A percentile compares a stretch with the other conserved stretches of the same genome.
Conservation (phyloP, 2,888 invertebrate species). For the Calameuta filiformis region DNA sequence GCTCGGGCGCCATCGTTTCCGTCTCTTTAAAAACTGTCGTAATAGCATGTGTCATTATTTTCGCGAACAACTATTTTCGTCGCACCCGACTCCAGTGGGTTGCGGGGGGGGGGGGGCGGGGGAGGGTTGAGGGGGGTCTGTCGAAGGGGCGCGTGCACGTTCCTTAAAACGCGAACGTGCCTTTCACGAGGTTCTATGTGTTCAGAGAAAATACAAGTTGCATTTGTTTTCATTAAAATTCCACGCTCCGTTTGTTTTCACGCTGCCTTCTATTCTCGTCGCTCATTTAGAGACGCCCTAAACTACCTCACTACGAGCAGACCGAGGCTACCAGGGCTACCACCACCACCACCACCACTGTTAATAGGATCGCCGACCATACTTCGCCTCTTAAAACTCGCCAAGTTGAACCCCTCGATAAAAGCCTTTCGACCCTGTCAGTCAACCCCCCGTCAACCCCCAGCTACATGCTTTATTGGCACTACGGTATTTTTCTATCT, state of each 20-base stretch:
- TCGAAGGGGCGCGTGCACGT: not conserved
- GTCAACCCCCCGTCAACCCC: not conserved
- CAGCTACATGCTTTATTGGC: not conserved
- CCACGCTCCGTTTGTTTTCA: conserved; percentile 9
- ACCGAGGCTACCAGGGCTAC: not conserved
- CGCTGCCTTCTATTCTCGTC: conserved; percentile 9
- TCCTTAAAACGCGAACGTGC: conserved; percentile 36
- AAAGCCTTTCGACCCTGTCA: not conserved
- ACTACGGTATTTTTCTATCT: not conserved
- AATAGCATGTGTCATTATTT: conserved; percentile 53
- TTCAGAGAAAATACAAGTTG: conserved; percentile 36
- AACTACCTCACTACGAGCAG: not conserved
- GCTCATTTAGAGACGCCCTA: conserved; percentile 3
- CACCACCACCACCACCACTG: not conserved
- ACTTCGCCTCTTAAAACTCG: not conserved
- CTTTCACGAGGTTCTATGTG: conserved; percentile 17
- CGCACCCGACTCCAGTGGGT: conserved; percentile 28
- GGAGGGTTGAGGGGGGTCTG: not conserved
- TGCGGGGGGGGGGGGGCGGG: too few relatives aligned
- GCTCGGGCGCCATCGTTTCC: not conserved
- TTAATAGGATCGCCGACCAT: not conserved
- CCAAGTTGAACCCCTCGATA: not conserved
- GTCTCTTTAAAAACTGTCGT: not conserved
- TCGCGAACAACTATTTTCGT: conserved; percentile 56
- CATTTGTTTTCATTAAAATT: conserved; percentile 53